Conservation (phyloP, 2,113 vertebrate species). For the Sisor rabdophorus region DNA sequence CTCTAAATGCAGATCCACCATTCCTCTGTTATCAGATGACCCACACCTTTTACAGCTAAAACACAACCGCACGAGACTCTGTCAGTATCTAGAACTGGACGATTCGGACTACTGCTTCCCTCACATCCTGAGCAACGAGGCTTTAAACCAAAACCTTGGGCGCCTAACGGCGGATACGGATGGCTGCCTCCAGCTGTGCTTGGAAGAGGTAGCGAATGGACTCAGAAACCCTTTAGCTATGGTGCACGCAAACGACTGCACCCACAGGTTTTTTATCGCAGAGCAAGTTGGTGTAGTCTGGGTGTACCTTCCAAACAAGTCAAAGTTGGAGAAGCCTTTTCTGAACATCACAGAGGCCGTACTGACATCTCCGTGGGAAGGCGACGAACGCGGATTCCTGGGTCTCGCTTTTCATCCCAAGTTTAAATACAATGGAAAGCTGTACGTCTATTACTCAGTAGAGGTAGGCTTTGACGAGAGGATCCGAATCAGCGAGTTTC, state of each 20-base stretch:
- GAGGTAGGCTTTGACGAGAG: constrained; percentile 79
- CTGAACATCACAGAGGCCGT: constrained; percentile 84
- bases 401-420: constrained; percentile 85
- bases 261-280: constrained; percentile 87
- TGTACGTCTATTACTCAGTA: constrained; percentile 92
- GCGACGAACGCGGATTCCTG: constrained; percentile 92
- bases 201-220: constrained; percentile 83
- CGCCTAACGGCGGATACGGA: constrained; percentile 67
- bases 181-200: constrained; percentile 90
- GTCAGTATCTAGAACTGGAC: constrained; percentile 75
- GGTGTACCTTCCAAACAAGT: constrained; percentile 81
- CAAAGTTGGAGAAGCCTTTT: constrained; percentile 80
- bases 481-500: constrained; percentile 94
- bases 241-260: constrained; percentile 88
- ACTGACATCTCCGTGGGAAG: constrained; percentile 92
- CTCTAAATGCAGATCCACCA: constrained; percentile 72
- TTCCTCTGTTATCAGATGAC: constrained; percentile 73
- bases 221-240: constrained; percentile 88
- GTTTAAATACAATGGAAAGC: constrained; percentile 80
- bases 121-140: constrained; percentile 72
- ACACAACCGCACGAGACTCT: constrained; percentile 69
- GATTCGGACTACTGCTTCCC: constrained; percentile 93
- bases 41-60: constrained; percentile 62
- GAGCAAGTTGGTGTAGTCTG: constrained; percentile 94
- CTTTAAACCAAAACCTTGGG: constrained; percentile 81